Base-by-base conservation (phyloP, 2,888 invertebrate genomes). In the Camptogramma bilineatum region DNA sequence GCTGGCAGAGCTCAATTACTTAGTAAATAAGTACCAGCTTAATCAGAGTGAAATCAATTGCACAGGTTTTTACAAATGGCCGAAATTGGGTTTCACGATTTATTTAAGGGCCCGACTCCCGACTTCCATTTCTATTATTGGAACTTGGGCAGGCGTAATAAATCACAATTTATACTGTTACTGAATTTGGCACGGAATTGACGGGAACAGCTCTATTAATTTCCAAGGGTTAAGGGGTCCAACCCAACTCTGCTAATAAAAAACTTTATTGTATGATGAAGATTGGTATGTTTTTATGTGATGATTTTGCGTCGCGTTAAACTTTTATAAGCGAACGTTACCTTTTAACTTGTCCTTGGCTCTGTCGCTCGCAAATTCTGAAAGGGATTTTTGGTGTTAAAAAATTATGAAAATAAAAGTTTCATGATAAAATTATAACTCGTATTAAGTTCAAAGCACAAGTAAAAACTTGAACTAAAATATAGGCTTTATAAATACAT, bases 141-240 rank as follows among this genome's bases (percentile, higher is more conserved):
- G 64, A 69, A 73, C 71, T 73, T 70, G 72, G 72, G 64, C 63
- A 68, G 70, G 70, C 72, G 69, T 73, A 70, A 77, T 78, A 76
- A 73, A 77, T 76, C 70, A 76, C 75, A 73, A 75, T 77, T 73
- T 75, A 75, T 76, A 72, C 73, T 66, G 69, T 73, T 63, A 56
- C 64, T 54, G 68, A 55, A 68, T 70, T 73, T 73, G 69, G 66
- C 69, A 61, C 39, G 68, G 55, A 68, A 66, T 66, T 66, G 66
- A 68, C 64, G 61, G 57, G 55, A 55, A 61, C 69, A 68, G 55
- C 62, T 71, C 67, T 57, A 68, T 71, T 71, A 66, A 69, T 71
- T 68, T 69, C 58, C 58, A 58, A 58, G 62, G 62, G 58, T 58
- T 62, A 51, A 46, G 52, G 52, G 58, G 47, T 46, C 52, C 42